phyloP scores from a whole-genome alignment of 2,888 invertebrate species.

The Lasioglossum malachurum region DNA sequence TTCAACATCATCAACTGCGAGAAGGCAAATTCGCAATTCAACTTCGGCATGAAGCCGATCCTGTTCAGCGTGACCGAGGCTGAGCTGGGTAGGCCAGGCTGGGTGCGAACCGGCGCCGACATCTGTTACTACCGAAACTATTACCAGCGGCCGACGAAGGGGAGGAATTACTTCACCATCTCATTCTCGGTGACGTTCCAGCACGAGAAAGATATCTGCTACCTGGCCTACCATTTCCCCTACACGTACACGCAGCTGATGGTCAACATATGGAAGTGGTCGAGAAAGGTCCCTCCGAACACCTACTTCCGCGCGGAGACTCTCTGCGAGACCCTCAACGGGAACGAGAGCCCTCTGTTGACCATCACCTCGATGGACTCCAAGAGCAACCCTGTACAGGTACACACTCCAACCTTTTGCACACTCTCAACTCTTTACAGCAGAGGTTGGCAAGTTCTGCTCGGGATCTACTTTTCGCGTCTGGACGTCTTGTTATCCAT shows the following conservation, averaged over 20 bases:
- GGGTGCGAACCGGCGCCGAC: slow-evolving; percentile 91
- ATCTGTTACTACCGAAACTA: slow-evolving; percentile 94
- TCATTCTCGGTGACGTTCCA: slow-evolving; percentile 92
- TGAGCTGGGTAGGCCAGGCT: slow-evolving; percentile 87
- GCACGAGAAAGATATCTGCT: slow-evolving; percentile 91
- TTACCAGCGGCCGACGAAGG: slow-evolving; percentile 87
- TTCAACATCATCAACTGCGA: slow-evolving; percentile 96
- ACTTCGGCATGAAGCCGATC: slow-evolving; percentile 95
- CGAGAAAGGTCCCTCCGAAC: slow-evolving; percentile 86
- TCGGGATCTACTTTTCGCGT: too few relatives aligned
- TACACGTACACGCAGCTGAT: slow-evolving; percentile 92
- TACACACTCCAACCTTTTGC: background rate
- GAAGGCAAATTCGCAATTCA: slow-evolving; percentile 94
- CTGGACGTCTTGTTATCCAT: too few relatives aligned
- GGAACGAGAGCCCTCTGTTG: slow-evolving; percentile 91
- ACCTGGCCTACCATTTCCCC: slow-evolving; percentile 95
- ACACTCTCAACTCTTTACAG: background rate
- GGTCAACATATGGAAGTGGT: slow-evolving; percentile 90
- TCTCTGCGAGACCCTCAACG: slow-evolving; percentile 90
- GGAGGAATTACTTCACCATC: slow-evolving; percentile 90
- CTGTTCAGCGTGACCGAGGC: slow-evolving; percentile 93
- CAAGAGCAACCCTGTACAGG: slow-evolving; percentile 86
- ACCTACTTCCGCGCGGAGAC: slow-evolving; percentile 89
- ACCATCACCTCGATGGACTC: slow-evolving; percentile 90
- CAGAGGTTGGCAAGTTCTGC: too few relatives aligned